These are phyloP conservation scores for Distichodus sexfasciatus DNA, from an alignment of 2,797 vertebrate species.

Conservation along the genomic window DNA sequence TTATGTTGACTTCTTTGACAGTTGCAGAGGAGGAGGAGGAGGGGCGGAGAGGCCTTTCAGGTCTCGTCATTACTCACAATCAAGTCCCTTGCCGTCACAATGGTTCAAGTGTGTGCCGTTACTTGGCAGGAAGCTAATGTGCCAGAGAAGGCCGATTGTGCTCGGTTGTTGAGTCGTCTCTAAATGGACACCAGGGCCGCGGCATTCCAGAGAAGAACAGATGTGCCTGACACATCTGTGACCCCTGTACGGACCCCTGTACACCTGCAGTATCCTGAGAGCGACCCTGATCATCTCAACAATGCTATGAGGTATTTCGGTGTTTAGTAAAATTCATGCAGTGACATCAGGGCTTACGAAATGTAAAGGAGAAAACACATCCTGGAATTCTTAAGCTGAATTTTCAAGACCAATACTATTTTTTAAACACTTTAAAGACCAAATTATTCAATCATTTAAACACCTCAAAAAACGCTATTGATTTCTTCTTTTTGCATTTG, in stretches of 20 bases:
- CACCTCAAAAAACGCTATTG: too few relatives aligned
- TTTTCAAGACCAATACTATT: too few relatives aligned
- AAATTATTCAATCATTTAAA: too few relatives aligned
- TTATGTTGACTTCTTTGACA: conserved; percentile 15
- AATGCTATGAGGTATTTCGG: too few relatives aligned
- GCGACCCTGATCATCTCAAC: background rate
- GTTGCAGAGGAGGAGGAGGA: conserved; percentile 25
- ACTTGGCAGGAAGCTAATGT: conserved; percentile 16
- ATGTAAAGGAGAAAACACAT: too few relatives aligned
- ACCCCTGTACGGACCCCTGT: conserved; percentile 10
- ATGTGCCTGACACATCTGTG: conserved; percentile 36
- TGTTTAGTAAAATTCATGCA: too few relatives aligned
- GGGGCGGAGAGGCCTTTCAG: conserved; percentile 30
- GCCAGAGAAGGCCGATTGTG: conserved; percentile 57
- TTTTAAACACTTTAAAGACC: too few relatives aligned
- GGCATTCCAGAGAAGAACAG: conserved; percentile 46
- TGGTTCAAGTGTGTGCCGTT: conserved; percentile 31
- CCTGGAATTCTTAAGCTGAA: too few relatives aligned
- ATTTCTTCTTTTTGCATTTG: too few relatives aligned
- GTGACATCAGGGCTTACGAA: too few relatives aligned
- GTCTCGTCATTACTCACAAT: conserved; percentile 37
- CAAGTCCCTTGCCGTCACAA: conserved; percentile 27
- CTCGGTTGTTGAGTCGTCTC: conserved; percentile 59
- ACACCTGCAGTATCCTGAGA: background rate
- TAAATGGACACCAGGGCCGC: conserved; percentile 56